Evolutionary conservation across 2,113 vertebrate species (phyloP).

Genomic region (Ochotona princeps): DNA sequence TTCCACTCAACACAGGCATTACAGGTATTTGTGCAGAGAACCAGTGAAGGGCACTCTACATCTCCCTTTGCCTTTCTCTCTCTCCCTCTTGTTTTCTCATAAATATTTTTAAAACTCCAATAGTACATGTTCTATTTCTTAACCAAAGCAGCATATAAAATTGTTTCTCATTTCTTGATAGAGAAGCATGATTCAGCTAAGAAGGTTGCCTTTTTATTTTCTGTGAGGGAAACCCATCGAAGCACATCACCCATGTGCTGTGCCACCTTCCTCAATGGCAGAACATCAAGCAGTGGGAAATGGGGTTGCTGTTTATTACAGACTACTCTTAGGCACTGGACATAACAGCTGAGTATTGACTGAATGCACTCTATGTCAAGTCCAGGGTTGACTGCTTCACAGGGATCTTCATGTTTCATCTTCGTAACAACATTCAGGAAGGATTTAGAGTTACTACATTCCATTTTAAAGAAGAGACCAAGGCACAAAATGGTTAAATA

Average conservation of each 20-base stretch:
- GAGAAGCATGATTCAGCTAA: background rate
- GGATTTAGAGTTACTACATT: background rate
- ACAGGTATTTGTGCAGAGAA: no score
- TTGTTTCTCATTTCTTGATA: background rate
- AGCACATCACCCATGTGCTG: background rate
- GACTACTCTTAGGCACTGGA: background rate
- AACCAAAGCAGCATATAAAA: background rate
- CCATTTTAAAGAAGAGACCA: constrained; percentile 40
- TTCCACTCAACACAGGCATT: no score
- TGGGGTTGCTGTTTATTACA: background rate
- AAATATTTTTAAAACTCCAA: background rate
- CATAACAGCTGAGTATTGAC: background rate
- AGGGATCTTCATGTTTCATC: background rate
- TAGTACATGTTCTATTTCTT: background rate
- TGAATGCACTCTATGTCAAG: background rate
- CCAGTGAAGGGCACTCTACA: no score
- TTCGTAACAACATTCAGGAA: background rate
- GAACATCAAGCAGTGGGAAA: background rate
- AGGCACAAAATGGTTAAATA: background rate
- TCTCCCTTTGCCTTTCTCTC: no score
- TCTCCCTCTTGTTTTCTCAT: no score
- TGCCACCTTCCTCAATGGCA: background rate
- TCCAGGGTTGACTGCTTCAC: background rate
- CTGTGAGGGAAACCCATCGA: background rate
- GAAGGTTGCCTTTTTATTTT: background rate